A percentile compares a stretch with the other conserved stretches of the same genome.
phyloP scores from a whole-genome alignment of 2,113 vertebrate genomes.

The Oceanodroma tethys region DNA sequence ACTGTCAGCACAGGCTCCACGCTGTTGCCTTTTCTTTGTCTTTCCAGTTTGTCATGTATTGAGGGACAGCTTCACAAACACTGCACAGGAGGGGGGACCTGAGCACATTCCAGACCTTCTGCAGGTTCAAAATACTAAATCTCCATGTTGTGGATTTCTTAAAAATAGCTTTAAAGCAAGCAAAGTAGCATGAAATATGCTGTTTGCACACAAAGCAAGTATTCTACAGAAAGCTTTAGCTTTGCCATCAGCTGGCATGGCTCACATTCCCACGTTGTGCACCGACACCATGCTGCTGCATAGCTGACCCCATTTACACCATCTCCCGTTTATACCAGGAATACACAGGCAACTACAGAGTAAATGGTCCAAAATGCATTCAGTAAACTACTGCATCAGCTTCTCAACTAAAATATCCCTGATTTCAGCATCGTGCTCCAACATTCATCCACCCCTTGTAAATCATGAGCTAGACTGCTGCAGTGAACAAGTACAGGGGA shows the following conservation, averaged over 20 bases:
- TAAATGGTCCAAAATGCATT: not conserved
- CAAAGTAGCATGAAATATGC: not conserved
- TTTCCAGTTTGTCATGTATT: not conserved
- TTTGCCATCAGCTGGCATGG: not conserved
- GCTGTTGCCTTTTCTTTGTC: constrained; percentile 13
- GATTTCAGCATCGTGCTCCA: not conserved
- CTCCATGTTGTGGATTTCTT: not conserved
- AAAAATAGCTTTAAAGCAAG: not conserved
- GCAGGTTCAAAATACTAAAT: not conserved
- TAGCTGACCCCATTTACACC: not conserved
- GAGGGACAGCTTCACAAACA: constrained; percentile 16
- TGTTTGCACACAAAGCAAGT: not conserved
- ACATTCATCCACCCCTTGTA: not conserved
- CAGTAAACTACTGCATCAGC: not conserved
- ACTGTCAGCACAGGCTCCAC: not conserved
- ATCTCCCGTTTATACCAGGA: not conserved
- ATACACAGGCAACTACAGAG: not conserved
- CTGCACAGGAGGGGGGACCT: not conserved
- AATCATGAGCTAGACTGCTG: not conserved
- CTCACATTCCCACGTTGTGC: not conserved
- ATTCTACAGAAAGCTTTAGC: not conserved
- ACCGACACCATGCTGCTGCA: not conserved
- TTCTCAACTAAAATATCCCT: not conserved
- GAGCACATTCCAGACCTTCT: not conserved
- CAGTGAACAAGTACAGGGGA: not conserved